Base-by-base conservation (phyloP, 2,113 vertebrate species). In the Camelus dromedarius region DNA sequence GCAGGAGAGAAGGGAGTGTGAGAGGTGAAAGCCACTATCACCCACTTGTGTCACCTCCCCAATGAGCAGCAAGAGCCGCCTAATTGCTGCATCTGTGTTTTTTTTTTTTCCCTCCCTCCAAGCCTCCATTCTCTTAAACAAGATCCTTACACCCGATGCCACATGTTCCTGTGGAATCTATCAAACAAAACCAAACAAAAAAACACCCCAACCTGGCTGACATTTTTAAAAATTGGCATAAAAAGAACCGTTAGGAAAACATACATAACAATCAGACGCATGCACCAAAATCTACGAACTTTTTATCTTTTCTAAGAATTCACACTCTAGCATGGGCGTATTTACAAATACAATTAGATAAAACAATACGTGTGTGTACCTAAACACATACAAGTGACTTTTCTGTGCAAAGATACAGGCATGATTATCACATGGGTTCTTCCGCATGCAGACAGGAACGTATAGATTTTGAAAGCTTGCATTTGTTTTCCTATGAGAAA, bases 1-100 rank as follows among this genome's bases (percentile, higher is more conserved):
- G 99, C 98, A 99, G 98, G 99, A 99, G 99, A 99, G 99, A 99
- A 99, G 99, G 98, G 99, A 99, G 99, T 99, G 99, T 98, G 98
- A 99, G 99, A 99, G 99, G 99, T 99, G 99, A 99, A 99, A 99
- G 99, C 99, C 99, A 99, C 99, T 99, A 99, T 99, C 99, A 99
- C 99, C 99, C 99, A 99, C 99, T 99, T 99, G 99, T 99, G 99
- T 99, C 99, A 99, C 99, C 99, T 99, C 99, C 99, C 99, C 99
- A 99, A 99, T 99, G 99, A 99, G 99, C 98, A 97, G 98, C 99
- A 99, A 99, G 99, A 99, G 98, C 98, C 98, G 98, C 98, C 99
- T 99, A 99, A 99, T 99, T 99, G 99, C 99, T 99, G 99, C 99
- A 99, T 99, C 99, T 99, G 97, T 95, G 89, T 77, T 94, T 79